A percentile compares a stretch with the other conserved stretches of the same genome.
phyloP scores from a whole-genome alignment of 2,797 vertebrate species.

The Allobates femoralis region DNA sequence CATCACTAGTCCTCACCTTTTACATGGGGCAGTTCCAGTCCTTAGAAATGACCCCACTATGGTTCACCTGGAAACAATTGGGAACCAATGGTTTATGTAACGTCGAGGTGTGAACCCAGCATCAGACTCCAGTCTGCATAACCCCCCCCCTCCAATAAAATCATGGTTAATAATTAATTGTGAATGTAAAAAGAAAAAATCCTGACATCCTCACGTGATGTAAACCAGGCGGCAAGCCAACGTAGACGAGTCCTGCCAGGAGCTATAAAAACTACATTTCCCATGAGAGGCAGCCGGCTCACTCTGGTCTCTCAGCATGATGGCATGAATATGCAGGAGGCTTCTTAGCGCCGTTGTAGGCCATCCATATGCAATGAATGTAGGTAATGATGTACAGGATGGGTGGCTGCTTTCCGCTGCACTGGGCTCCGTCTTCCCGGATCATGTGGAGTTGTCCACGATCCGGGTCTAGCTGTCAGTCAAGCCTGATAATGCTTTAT shows the following conservation, averaged over 20 bases:
- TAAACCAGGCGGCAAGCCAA: neutral
- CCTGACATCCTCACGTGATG: neutral
- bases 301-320: neutral
- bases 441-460: neutral
- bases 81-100: neutral
- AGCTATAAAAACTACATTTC: conserved; percentile 19
- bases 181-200: neutral
- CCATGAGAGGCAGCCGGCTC: neutral
- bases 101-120: neutral
- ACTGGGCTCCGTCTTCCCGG: neutral
- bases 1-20: no score
- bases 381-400: neutral
- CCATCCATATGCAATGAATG: neutral
- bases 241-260: neutral
- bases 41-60: neutral
- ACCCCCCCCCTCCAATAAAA: neutral
- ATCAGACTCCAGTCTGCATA: neutral
- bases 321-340: conserved; percentile 14
- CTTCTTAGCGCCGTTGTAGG: conserved; percentile 4
- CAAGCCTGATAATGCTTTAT: conserved; percentile 10
- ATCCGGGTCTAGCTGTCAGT: neutral
- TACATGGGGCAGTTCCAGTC: neutral
- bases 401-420: neutral
- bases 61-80: neutral
- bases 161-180: neutral